Evolutionary conservation across 2,797 vertebrate genomes (phyloP).

Genomic region (Periparus ater): DNA sequence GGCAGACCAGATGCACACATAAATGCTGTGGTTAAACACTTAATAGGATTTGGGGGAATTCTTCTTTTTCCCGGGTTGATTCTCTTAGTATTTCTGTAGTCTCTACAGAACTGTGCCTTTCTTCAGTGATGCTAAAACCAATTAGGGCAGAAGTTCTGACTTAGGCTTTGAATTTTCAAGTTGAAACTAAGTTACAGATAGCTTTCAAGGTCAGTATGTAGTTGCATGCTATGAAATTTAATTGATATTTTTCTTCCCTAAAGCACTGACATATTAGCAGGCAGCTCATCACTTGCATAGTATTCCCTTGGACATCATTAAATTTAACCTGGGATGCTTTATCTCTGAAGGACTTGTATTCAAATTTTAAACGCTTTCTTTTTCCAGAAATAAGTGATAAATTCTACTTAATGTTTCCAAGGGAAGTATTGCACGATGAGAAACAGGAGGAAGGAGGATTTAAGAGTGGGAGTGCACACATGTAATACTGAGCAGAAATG

Average conservation of each 20-base stretch:
- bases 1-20: not conserved
- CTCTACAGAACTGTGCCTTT: not conserved
- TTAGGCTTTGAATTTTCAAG: conserved; percentile 19
- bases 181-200: conserved; percentile 41
- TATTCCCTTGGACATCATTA: conserved; percentile 64
- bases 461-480: not conserved
- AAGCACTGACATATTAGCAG: conserved; percentile 37
- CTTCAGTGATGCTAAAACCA: conserved; percentile 27
- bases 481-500: not conserved
- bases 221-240: conserved; percentile 62
- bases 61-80: not conserved
- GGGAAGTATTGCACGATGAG: not conserved
- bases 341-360: conserved; percentile 51
- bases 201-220: conserved; percentile 58
- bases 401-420: not conserved
- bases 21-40: conserved; percentile 22
- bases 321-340: conserved; percentile 61
- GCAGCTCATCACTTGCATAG: conserved; percentile 37
- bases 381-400: not conserved
- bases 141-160: conserved; percentile 45
- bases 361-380: conserved; percentile 3
- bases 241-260: conserved; percentile 67
- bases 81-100: conserved; percentile 2
- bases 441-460: not conserved
- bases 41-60: not conserved